Percentiles rank a stretch among this genome's conserved stretches.
phyloP scores from a whole-genome alignment of 2,113 vertebrate genomes.

The Anguilla rostrata region DNA sequence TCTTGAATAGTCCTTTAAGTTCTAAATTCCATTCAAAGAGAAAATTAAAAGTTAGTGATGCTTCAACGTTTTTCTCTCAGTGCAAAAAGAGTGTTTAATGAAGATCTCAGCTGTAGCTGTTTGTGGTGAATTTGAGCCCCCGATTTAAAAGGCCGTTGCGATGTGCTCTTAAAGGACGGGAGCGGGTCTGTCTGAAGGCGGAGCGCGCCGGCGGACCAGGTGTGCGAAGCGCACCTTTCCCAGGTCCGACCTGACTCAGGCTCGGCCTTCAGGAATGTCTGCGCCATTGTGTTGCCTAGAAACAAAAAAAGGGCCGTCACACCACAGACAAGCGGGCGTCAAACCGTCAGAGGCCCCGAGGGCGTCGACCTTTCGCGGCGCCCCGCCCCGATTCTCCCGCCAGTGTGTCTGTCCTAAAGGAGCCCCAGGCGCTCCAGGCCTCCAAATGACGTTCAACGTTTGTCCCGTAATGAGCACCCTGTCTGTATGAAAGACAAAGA shows the following conservation, averaged over 20 bases:
- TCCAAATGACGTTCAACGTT: background rate
- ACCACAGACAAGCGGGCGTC: slow-evolving; percentile 46
- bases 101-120: too few relatives aligned
- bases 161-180: too few relatives aligned
- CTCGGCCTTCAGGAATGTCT: background rate
- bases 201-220: background rate
- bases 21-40: background rate
- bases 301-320: slow-evolving; percentile 34
- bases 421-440: background rate
- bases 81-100: background rate
- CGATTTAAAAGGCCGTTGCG: too few relatives aligned
- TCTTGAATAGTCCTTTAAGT: too few relatives aligned
- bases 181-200: too few relatives aligned
- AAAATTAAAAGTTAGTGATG: background rate
- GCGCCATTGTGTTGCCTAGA: slow-evolving; percentile 37
- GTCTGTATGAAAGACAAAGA: background rate
- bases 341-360: slow-evolving; percentile 39
- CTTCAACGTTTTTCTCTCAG: background rate
- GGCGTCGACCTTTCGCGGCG: background rate
- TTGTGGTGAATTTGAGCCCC: too few relatives aligned
- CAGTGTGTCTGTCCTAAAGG: background rate
- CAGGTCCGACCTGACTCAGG: background rate
- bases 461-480: background rate
- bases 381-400: background rate
- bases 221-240: background rate